phyloP scores from a whole-genome alignment of 2,113 vertebrate genomes.

The Hucho hucho region DNA sequence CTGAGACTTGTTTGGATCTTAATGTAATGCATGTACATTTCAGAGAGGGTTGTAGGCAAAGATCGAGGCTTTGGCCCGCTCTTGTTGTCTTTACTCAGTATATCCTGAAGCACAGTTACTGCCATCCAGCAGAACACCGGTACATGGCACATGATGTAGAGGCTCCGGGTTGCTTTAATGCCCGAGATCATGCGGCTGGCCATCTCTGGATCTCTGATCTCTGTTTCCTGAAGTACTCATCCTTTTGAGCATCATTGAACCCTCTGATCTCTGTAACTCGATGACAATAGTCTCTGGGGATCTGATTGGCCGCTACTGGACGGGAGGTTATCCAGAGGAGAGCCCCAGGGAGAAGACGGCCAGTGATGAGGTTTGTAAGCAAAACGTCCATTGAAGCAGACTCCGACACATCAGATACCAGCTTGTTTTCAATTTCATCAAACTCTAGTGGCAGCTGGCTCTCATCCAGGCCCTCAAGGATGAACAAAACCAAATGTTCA shows the following conservation, averaged over 20 bases:
- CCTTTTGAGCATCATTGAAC: slow-evolving; percentile 1
- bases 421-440: not conserved
- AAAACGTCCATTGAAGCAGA: not conserved
- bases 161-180: not conserved
- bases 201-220: not conserved
- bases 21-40: not conserved
- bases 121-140: slow-evolving; percentile 30
- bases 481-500: not conserved
- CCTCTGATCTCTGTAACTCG: slow-evolving; percentile 15
- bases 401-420: not conserved
- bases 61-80: not conserved
- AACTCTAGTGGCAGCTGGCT: not conserved
- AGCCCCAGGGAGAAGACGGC: not conserved
- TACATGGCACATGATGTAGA: slow-evolving; percentile 16
- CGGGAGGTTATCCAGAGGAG: slow-evolving; percentile 16
- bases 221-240: not conserved
- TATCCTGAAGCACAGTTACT: slow-evolving; percentile 7
- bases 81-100: not conserved
- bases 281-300: not conserved
- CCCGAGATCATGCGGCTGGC: not conserved
- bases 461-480: slow-evolving; percentile 20
- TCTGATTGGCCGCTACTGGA: slow-evolving; percentile 1
- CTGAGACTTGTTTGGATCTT: not conserved
- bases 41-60: not conserved
- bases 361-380: slow-evolving; percentile 6